Evolutionary conservation across 1,140 invertebrate genomes (phyloP).

Genomic region (Subanguina moxae): DNA sequence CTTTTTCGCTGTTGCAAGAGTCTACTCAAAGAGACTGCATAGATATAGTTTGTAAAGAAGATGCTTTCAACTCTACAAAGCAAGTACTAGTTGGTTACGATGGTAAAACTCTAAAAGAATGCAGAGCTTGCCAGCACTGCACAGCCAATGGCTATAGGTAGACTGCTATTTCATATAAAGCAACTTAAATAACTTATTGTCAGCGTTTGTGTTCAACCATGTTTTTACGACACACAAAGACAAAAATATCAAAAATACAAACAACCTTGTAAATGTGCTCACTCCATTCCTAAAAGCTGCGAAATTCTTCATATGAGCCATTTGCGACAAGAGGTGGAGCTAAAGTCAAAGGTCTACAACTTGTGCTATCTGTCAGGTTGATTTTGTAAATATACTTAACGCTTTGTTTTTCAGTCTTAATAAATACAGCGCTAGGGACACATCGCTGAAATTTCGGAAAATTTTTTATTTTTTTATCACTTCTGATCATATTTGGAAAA

Average conservation of each 20-base stretch:
- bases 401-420: too few species aligned
- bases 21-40: not conserved
- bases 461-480: too few species aligned
- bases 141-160: slow-evolving; percentile 9
- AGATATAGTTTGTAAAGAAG: not conserved
- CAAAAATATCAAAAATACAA: not conserved
- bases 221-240: not conserved
- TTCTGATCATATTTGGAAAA: too few species aligned
- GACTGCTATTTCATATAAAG: not conserved
- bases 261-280: not conserved
- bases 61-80: not conserved
- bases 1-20: not conserved
- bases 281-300: slow-evolving; percentile 5
- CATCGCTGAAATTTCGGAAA: too few species aligned
- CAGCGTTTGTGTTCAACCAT: slow-evolving; percentile 11
- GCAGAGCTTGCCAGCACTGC: slow-evolving; percentile 4
- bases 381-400: too few species aligned
- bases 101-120: not conserved
- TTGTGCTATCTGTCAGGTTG: slow-evolving; percentile 25
- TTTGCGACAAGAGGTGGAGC: not conserved
- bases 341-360: slow-evolving; percentile 3
- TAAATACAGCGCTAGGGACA: too few species aligned
- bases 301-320: not conserved
- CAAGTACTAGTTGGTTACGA: not conserved
- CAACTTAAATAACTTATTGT: not conserved